phyloP scores from a whole-genome alignment of 1,140 invertebrate genomes.

The Apolygus lucorum region DNA sequence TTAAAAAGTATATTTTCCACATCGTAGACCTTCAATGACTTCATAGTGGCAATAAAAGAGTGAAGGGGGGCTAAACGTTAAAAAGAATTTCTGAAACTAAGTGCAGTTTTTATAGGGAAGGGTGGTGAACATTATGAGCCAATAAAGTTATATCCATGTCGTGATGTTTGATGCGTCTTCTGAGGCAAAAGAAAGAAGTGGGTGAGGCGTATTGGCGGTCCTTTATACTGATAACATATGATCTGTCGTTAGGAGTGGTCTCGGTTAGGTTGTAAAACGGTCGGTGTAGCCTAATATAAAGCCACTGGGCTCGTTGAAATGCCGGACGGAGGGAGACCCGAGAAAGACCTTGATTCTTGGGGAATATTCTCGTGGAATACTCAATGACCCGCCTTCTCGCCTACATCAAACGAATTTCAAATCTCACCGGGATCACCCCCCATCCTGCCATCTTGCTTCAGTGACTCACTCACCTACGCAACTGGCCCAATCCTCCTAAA shows the following conservation, averaged over 20 bases:
- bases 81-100: too few species aligned
- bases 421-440: background rate
- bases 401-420: conserved; percentile 1
- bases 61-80: too few species aligned
- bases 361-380: background rate
- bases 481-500: background rate
- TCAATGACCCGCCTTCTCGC: background rate
- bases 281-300: background rate
- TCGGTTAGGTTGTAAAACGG: background rate
- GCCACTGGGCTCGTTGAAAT: background rate
- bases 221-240: background rate
- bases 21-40: too few species aligned
- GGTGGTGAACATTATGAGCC: too few species aligned
- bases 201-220: background rate
- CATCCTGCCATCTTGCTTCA: background rate
- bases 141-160: too few species aligned
- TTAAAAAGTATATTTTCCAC: too few species aligned
- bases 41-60: too few species aligned
- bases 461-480: background rate
- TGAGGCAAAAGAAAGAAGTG: too few species aligned
- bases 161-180: too few species aligned
- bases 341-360: background rate
- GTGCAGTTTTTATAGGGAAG: too few species aligned
- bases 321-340: background rate
- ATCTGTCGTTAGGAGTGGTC: background rate